Evolutionary conservation across 2,113 vertebrate genomes (phyloP), one percentile per base, ranked within the genome.

Genomic region (Rhinoderma darwinii): DNA sequence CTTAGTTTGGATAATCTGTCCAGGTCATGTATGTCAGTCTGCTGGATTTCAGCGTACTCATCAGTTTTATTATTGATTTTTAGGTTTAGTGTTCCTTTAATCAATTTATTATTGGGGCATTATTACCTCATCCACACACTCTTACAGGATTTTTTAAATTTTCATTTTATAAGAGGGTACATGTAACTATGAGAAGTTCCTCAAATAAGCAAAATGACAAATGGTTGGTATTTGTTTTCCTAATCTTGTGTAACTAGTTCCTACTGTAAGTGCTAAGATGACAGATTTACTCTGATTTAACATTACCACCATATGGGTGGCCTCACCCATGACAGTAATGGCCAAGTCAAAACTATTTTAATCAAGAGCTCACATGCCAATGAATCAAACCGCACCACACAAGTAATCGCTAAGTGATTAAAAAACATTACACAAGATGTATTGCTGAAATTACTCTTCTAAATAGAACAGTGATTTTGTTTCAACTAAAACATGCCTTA

Each of bases 281-380:
- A 88, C 90, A 94, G 96, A 96, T 97, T 97, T 96, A 93, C 95
- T 94, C 92, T 89, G 95, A 95, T 93, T 95, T 94, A 95, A 95
- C 94, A 93, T 94, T 96, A 95, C 92, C 93, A 95, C 96, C 96
- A 96, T 96, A 97, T 97, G 96, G 96, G 96, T 96, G 94, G 95
- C 95, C 95, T 92, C 95, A 91, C 93, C 92, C 89, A 94, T 92
- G 93, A 93, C 94, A 95, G 95, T 95, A 90, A 95, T 94, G 93
- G 94, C 91, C 95, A 92, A 80, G 91, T 91, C 87, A 88, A 84
- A 61, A 92, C 89, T 90, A 93, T 94, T 93, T 92, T 93, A 93
- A 93, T 93, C 92, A 92, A 91, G 88, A 90, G 91, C 90, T 92
- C 91, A 91, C 91, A 91, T 79, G 90, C 88, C 93, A 92, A 93